Evolutionary conservation across 2,113 vertebrate species (phyloP).

Genomic region (Pygoscelis antarcticus): DNA sequence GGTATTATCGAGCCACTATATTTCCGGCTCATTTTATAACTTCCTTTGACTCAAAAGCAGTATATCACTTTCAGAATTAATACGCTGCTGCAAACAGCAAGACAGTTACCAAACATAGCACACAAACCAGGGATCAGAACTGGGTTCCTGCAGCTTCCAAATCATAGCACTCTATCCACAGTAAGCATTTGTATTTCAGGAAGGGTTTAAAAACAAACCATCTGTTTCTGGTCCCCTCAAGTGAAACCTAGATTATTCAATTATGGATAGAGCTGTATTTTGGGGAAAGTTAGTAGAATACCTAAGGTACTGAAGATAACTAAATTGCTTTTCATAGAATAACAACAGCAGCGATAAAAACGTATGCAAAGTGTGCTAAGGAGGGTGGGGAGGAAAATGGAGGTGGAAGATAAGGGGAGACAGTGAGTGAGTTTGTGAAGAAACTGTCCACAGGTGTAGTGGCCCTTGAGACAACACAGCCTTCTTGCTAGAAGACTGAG

Average conservation of each 20-base stretch:
- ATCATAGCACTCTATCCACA: not conserved
- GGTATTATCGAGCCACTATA: not conserved
- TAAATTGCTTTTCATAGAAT: not conserved
- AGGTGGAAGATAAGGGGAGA: not conserved
- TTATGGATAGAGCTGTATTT: not conserved
- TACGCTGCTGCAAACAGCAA: not conserved
- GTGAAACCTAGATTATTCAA: not conserved
- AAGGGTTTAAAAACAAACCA: not conserved
- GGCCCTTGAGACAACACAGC: not conserved
- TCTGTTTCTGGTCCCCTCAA: not conserved
- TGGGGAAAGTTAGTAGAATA: not conserved
- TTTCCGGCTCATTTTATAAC: constrained; percentile 22
- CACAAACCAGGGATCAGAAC: not conserved
- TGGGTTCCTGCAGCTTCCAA: not conserved
- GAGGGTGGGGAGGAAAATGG: not conserved
- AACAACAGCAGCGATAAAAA: not conserved
- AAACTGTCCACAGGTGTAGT: not conserved
- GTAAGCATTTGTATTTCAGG: not conserved
- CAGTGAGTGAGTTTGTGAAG: not conserved
- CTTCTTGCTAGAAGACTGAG: not conserved
- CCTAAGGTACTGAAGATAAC: not conserved
- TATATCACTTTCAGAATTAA: constrained; percentile 32
- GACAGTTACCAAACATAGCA: not conserved
- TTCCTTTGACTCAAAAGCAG: not conserved
- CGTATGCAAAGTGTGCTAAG: not conserved